Evolutionary conservation across 1,140 invertebrate genomes (phyloP), one percentile per base, ranked within the genome.

Genomic region (Stegodyphus mimosarum): DNA sequence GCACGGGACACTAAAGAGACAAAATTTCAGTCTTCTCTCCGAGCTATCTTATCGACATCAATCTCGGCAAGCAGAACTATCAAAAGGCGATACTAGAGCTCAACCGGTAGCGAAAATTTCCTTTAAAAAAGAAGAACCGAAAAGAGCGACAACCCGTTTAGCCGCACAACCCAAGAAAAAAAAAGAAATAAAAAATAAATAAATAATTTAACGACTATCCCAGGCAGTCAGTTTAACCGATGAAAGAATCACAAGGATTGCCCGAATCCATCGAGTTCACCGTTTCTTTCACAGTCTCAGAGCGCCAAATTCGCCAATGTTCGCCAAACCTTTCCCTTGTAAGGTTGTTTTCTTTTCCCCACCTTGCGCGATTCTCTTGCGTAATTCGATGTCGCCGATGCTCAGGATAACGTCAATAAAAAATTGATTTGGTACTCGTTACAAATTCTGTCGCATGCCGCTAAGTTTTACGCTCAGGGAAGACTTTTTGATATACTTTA

Each of bases 211-310:
- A 80, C 33, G 64, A 71, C 67, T 80, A 71, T 80, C 33, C 67
- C 11, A 70, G 52, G 51, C 64, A 80, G 76, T 78, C 60, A 69
- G 64, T 80, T 80, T 63, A 80, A 71, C 49, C 77, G 51, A 52
- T 78, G 76, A 71, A 80, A 80, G 77, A 71, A 80, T 80, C 77
- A 18, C 18, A 33, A 80, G 48, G 77, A 80, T 78, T 80, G 77
- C 77, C 11, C 33, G 33, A 7, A 55, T 60, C 18, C 77, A 80
- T 71, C 67, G 67, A 60, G 64, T 53, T 52, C n/a, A 60, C 18
- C 13, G 52, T 60, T 80, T 71, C 67, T 71, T 80, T 60, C 77
- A 3, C 48, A 50, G 11, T 2, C 11, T 67, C 17, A 48, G 51
- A 71, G 67, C 77, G 77, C 77, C 77, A 80, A 80, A 60, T 15